phyloP scores from a whole-genome alignment of 2,113 vertebrate species.

The Petroica traversi region DNA sequence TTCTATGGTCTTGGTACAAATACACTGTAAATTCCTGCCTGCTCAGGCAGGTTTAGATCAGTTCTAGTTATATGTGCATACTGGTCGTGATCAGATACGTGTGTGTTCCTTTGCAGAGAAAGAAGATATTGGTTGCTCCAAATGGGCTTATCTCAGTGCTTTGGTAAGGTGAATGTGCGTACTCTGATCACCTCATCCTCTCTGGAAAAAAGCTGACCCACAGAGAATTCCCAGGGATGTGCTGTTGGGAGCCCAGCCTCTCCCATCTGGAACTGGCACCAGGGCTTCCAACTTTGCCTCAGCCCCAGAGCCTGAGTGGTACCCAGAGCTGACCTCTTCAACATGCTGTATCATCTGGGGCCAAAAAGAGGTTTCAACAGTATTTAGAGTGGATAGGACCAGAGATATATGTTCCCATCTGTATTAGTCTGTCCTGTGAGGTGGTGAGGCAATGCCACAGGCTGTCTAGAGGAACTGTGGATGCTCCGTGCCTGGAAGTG shows the following conservation, averaged over 20 bases:
- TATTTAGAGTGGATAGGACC: neutral
- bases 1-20: neutral
- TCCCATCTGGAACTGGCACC: neutral
- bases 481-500: neutral
- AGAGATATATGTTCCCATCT: neutral
- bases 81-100: neutral
- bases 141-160: neutral
- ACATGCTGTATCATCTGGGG: rapidly evolving
- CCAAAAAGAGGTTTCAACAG: neutral
- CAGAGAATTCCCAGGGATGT: neutral
- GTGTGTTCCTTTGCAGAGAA: neutral
- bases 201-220: neutral
- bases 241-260: neutral
- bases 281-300: neutral
- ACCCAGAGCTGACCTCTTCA: neutral
- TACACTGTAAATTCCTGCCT: neutral
- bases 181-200: neutral
- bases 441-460: neutral
- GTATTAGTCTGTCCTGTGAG: neutral
- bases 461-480: neutral
- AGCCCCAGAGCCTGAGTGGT: neutral
- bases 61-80: neutral
- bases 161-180: neutral
- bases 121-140: neutral
- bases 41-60: neutral